phyloP scores from a whole-genome alignment of 2,888 invertebrate species.

The Nipponacmea schrenckii region DNA sequence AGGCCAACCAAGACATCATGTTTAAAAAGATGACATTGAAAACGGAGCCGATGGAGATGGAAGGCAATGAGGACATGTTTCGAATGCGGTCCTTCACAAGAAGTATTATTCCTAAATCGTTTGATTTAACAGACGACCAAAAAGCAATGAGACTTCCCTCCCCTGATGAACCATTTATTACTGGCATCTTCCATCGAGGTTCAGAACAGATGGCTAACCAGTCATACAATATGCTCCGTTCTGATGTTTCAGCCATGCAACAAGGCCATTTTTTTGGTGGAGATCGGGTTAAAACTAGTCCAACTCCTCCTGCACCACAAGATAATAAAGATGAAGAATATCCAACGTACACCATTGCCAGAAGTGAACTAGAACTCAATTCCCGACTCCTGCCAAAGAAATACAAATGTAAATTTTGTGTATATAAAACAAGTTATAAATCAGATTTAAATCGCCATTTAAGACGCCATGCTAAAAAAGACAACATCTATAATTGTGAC shows the following conservation, averaged over 20 bases:
- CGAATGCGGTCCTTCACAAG: background rate
- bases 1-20: background rate
- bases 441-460: constrained; percentile 40
- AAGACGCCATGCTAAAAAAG: constrained; percentile 30
- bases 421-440: constrained; percentile 41
- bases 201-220: background rate
- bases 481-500: constrained; percentile 10
- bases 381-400: constrained; percentile 35
- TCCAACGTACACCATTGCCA: constrained; percentile 24
- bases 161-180: constrained; percentile 4
- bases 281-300: background rate
- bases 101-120: background rate
- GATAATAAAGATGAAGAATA: constrained; percentile 12
- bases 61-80: background rate
- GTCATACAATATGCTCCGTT: background rate
- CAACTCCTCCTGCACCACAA: constrained; percentile 10
- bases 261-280: constrained; percentile 10
- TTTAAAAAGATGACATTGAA: constrained; percentile 21
- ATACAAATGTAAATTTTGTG: constrained; percentile 40
- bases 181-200: constrained; percentile 6
- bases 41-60: constrained; percentile 18
- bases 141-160: background rate
- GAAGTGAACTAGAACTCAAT: constrained; percentile 23
- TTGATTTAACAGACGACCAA: background rate
- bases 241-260: constrained; percentile 8